Percentiles rank a stretch among this genome's conserved stretches.
These are phyloP conservation scores for Sinodicranocentrus sp. DNA, from an alignment of 2,888 invertebrate species.

Conservation along the genomic window DNA sequence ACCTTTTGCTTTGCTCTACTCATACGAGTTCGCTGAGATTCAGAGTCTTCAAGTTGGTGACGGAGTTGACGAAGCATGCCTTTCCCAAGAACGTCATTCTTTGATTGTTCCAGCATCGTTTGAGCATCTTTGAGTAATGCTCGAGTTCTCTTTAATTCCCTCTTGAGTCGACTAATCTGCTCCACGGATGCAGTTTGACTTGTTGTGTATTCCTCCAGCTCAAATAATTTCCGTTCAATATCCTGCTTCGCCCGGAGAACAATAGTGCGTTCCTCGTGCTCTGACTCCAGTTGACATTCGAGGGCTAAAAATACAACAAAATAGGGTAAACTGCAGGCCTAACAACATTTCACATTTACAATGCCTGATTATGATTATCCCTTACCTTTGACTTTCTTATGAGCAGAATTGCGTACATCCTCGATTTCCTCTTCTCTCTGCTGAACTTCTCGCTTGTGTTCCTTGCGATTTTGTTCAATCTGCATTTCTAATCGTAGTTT, in stretches of 20 bases:
- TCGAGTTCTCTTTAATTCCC: constrained; percentile 93
- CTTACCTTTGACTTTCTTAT: constrained; percentile 93
- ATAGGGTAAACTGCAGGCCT: constrained; percentile 13
- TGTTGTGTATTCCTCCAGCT: constrained; percentile 82
- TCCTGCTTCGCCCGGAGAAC: constrained; percentile 94
- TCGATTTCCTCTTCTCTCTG: constrained; percentile 96
- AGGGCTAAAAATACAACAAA: constrained; percentile 83
- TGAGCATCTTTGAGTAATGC: constrained; percentile 95
- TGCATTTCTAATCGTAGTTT: constrained; percentile 96
- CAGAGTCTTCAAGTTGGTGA: constrained; percentile 82
- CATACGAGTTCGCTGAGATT: constrained; percentile 72
- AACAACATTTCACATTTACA: neutral
- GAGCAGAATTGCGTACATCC: constrained; percentile 91
- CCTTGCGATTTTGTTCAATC: constrained; percentile 93
- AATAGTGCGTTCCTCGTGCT: constrained; percentile 93
- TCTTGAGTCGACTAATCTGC: constrained; percentile 86
- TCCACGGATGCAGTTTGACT: constrained; percentile 87
- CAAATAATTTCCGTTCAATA: constrained; percentile 90
- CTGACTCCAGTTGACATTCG: constrained; percentile 94
- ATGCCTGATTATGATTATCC: neutral
- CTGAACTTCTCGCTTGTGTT: constrained; percentile 92
- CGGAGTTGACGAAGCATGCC: constrained; percentile 87
- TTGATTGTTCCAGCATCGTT: constrained; percentile 91
- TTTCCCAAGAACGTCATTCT: constrained; percentile 91
- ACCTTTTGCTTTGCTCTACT: constrained; percentile 76